Base-by-base conservation (phyloP, 2,888 invertebrate species). In the Drosophila subsilvestris region DNA sequence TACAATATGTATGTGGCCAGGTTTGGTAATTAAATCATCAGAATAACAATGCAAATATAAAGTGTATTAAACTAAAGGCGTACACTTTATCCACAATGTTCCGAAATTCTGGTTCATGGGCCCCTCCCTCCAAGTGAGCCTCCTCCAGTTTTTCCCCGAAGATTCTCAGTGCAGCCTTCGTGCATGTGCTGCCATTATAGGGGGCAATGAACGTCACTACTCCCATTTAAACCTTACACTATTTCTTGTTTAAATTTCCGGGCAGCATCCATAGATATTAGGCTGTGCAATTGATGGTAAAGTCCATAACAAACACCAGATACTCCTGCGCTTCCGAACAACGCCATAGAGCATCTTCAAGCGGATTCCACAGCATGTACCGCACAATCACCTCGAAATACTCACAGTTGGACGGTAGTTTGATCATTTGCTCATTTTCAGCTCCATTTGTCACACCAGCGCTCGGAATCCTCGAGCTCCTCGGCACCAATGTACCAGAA, bases 191-290 rank as follows among this genome's bases (percentile, higher is more conserved):
- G 37, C 44, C 49, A 9, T 12, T 20, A 1, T 1, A 9, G 0
- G 81, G 63, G 1, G 6, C 1, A 2, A 73, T 44, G 8, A 20
- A 48, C 0, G 53, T 44, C n/a, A 86, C 37, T 3, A 32, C 42
- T 3, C 55, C 63, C 17, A 63, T n/a, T n/a, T 20, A 10, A 4
- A 67, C 10, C 3, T 68, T 6, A 1, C 71, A 18, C 4, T 32
- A 27, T 0, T 9, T 43, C 0, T 29, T 0, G 1, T 22, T 1
- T 3, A 74, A 32, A 0, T 9, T 9, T 3, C 20, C 1, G 0
- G 83, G 83, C 56, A 86, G 18, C 4, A 29, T n/a, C 80, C 75
- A 82, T 47, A 88, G 14, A 32, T 80, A 63, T 10, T 12, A 1
- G 0, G 10, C n/a, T 0, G 14, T 7, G 51, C 78, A 78, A 2